phyloP scores from a whole-genome alignment of 2,797 vertebrate genomes.

The Gorsachius magnificus region DNA sequence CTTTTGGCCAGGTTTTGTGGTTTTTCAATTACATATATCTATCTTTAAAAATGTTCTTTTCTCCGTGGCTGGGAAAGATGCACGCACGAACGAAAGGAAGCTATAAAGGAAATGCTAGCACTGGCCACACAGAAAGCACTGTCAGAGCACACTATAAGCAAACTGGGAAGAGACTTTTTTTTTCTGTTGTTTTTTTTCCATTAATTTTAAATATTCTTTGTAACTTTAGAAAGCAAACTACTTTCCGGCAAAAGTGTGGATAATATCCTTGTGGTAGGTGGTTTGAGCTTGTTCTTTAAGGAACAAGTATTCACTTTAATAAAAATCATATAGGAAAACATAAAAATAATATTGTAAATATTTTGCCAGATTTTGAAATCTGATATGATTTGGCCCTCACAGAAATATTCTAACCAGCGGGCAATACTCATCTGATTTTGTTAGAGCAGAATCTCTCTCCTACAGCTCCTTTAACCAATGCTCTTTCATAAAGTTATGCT shows the following conservation, averaged over 20 bases:
- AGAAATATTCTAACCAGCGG: conserved; percentile 16
- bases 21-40: background rate
- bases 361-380: conserved; percentile 16
- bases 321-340: background rate
- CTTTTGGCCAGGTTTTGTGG: conserved; percentile 41
- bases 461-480: background rate
- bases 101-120: background rate
- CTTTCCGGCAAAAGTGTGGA: background rate
- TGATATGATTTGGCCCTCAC: background rate
- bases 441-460: conserved; percentile 16
- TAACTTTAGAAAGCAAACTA: conserved; percentile 8
- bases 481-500: conserved; percentile 38
- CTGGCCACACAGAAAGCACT: conserved; percentile 11
- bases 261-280: background rate
- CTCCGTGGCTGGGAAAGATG: background rate
- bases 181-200: background rate
- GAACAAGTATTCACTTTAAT: background rate
- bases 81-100: background rate
- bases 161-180: background rate
- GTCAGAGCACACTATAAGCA: background rate
- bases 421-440: background rate
- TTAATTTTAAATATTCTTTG: conserved; percentile 9
- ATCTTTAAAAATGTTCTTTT: background rate
- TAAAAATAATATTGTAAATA: conserved; percentile 2
- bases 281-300: background rate